Evolutionary conservation across 2,797 vertebrate species (phyloP).

Genomic region (Dendrocincla fuliginosa): DNA sequence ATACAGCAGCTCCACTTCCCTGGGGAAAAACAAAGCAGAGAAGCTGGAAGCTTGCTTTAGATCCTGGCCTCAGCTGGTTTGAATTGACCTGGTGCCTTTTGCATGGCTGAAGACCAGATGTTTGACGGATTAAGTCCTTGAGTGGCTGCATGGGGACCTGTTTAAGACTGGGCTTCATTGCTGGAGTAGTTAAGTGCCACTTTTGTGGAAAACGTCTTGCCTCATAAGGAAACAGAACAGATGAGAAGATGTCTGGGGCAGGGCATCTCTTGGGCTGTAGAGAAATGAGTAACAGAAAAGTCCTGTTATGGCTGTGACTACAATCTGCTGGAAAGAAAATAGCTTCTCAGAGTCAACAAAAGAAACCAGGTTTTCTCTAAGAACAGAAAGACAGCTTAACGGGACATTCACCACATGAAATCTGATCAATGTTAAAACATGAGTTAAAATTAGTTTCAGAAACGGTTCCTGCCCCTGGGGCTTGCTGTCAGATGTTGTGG

Average conservation of each 20-base stretch:
- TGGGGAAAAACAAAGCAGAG: neutral
- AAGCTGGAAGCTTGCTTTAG: neutral
- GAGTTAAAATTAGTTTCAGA: constrained; percentile 66
- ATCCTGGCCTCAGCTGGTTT: neutral
- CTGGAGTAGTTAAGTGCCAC: neutral
- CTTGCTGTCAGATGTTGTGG: constrained; percentile 53
- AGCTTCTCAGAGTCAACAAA: neutral
- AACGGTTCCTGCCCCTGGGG: constrained; percentile 35
- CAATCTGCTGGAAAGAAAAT: constrained; percentile 12
- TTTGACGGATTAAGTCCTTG: neutral
- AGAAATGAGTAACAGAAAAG: neutral
- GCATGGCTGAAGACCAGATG: neutral
- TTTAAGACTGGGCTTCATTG: neutral
- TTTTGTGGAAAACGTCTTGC: constrained; percentile 5
- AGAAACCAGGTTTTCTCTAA: constrained; percentile 45
- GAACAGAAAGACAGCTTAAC: constrained; percentile 56
- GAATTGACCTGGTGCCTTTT: neutral
- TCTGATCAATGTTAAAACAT: constrained; percentile 51
- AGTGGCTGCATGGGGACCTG: neutral
- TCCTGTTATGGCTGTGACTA: constrained; percentile 11
- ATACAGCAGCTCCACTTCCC: neutral
- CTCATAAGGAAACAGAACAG: constrained; percentile 2
- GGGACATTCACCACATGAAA: constrained; percentile 52
- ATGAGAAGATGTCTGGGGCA: constrained; percentile 24
- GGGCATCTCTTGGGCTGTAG: neutral